These are phyloP conservation scores for Phocides pigmalion DNA, from an alignment of 1,140 invertebrate species.

Conservation along the genomic window DNA sequence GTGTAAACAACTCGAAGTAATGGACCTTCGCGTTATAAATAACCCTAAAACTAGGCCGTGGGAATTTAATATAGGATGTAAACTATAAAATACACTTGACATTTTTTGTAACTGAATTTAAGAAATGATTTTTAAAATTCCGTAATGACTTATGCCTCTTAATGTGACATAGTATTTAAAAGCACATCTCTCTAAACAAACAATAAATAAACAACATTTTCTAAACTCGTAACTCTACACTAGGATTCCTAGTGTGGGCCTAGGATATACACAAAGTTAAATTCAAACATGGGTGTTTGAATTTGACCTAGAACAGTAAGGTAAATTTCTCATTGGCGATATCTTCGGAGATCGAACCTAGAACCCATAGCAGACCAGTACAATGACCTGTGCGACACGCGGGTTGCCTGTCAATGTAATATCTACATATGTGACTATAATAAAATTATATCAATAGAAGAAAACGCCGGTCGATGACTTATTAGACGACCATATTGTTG, in stretches of 20 bases:
- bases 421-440: slow-evolving; percentile 1
- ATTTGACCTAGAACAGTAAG: too few relatives aligned
- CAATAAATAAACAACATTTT: too few relatives aligned
- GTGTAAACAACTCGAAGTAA: neutral
- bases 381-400: too few relatives aligned
- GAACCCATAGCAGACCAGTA: too few relatives aligned
- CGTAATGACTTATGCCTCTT: neutral
- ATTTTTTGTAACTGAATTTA: neutral
- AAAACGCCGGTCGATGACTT: slow-evolving; percentile 11
- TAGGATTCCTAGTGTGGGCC: too few relatives aligned
- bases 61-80: neutral
- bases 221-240: too few relatives aligned
- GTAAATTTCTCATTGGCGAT: too few relatives aligned
- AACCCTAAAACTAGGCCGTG: slow-evolving; percentile 1
- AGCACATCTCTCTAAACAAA: neutral
- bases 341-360: too few relatives aligned
- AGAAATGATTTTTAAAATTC: neutral
- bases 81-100: neutral
- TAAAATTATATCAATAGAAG: slow-evolving; percentile 1
- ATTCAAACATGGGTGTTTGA: too few relatives aligned
- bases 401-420: too few relatives aligned
- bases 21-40: neutral
- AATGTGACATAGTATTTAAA: neutral
- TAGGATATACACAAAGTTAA: too few relatives aligned
- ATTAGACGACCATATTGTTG: slow-evolving; percentile 1